A percentile compares a stretch with the other conserved stretches of the same genome.
Evolutionary conservation across 2,797 vertebrate genomes (phyloP).

Genomic region (Myotis findleyi): DNA sequence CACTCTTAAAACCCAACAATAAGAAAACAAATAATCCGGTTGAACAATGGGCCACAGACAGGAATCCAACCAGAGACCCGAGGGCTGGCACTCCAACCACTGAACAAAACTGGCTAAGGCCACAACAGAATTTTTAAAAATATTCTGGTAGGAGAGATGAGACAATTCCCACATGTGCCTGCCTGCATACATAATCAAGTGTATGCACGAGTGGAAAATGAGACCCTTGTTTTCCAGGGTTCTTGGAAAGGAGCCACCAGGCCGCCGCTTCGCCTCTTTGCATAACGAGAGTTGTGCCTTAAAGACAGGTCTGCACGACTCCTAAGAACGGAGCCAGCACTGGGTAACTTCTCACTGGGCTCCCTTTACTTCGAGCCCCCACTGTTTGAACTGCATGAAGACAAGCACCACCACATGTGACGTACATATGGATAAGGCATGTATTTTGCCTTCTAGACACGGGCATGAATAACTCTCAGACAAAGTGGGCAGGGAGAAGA

Average conservation of each 20-base stretch:
- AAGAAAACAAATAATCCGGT: not conserved
- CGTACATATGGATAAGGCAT: not conserved
- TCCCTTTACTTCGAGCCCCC: not conserved
- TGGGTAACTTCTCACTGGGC: not conserved
- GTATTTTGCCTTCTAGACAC: not conserved
- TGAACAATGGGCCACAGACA: not conserved
- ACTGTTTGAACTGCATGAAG: not conserved
- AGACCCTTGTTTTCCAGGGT: not conserved
- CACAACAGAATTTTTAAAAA: not conserved
- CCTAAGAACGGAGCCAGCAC: not conserved
- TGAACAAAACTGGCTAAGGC: too few relatives aligned
- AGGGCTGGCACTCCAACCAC: too few relatives aligned
- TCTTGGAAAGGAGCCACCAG: not conserved
- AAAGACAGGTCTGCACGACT: not conserved
- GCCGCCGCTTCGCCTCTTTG: not conserved
- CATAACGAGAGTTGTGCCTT: not conserved
- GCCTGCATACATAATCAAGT: not conserved
- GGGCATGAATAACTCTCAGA: not conserved
- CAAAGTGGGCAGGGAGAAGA: not conserved
- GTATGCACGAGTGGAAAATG: not conserved
- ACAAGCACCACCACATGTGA: not conserved
- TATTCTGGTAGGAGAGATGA: conserved; percentile 2
- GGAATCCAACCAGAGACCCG: not conserved
- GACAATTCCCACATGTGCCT: not conserved
- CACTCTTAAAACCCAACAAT: not conserved